Evolutionary conservation across 2,113 vertebrate species (phyloP), one percentile per base, ranked within the genome.

Genomic region (Rhea americana): DNA sequence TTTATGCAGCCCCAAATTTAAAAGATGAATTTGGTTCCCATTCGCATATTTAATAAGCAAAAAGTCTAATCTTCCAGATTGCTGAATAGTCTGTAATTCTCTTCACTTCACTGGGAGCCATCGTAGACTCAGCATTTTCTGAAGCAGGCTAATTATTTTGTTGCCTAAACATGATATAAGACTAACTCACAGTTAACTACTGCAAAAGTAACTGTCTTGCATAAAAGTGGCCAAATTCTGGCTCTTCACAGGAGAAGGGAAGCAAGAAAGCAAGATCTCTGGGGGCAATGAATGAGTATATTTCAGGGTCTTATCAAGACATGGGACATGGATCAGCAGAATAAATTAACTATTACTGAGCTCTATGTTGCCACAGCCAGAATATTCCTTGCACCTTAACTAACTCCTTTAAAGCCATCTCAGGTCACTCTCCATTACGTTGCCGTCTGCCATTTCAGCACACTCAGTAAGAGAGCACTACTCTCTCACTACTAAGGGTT

Each of bases 101-200:
- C 59, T 87, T 86, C 94, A 91, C 85, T 91, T 93, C 93, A 93
- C 74, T 93, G 74, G 77, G 58, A 95, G 91, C 85, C 0, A 0
- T 25, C 84, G 85, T 88, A 95, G 77, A 94, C 73, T 96, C 96
- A 95, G 95, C 94, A 82, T 75, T 94, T 96, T 95, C 77, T 74
- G 70, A 88, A 93, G 66, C 59, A 76, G 74, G 25, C 73, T 93
- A 95, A 96, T 94, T 95, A 96, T 85, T 96, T 85, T 94, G 94
- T 96, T 94, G 92, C 82, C 93, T 85, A 94, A 94, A 96, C 89
- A 91, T 55, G 82, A 92, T 77, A 50, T 7, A 74, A 74, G 74
- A 80, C 77, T 72, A 93, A 86, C 75, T 94, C 63, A 66, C 55
- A 77, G 75, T 67, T 91, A 58, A 91, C 85, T 87, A 32, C 63